A percentile compares a stretch with the other conserved stretches of the same genome.
These are phyloP conservation scores for Eupithecia subumbrata DNA, from an alignment of 2,888 invertebrate genomes.

Conservation along the genomic window DNA sequence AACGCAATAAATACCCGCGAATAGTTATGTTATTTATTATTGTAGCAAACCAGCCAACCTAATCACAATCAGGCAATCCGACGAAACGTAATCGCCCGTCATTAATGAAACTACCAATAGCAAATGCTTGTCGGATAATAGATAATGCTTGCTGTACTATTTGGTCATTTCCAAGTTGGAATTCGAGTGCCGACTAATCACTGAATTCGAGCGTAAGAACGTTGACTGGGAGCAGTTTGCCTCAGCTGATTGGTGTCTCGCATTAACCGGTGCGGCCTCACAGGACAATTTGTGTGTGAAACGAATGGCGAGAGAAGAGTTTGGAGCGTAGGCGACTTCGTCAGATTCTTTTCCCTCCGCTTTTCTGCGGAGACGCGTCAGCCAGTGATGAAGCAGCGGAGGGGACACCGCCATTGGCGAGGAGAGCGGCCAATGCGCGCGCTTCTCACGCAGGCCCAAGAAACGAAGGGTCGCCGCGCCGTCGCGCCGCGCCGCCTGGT, in stretches of 20 bases:
- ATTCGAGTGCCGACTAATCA: constrained; percentile 33
- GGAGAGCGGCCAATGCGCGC: constrained; percentile 65
- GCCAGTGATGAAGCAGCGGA: constrained; percentile 64
- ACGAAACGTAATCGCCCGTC: not conserved
- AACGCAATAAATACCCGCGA: not conserved
- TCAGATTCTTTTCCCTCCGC: constrained; percentile 73
- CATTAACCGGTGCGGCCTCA: constrained; percentile 71
- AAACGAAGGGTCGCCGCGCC: constrained; percentile 67
- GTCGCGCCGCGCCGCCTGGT: constrained; percentile 29
- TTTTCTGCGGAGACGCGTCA: constrained; percentile 59
- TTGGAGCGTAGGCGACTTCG: constrained; percentile 60
- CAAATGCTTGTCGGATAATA: not conserved
- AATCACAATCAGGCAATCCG: not conserved
- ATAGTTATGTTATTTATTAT: not conserved
- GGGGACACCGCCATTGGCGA: constrained; percentile 63
- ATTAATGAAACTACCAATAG: not conserved
- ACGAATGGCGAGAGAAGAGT: constrained; percentile 65
- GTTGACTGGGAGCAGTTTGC: constrained; percentile 48
- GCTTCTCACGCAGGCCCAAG: constrained; percentile 54
- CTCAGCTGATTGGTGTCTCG: constrained; percentile 66
- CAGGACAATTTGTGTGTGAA: constrained; percentile 63
- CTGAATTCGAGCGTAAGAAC: constrained; percentile 42
- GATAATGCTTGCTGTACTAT: constrained; percentile 29
- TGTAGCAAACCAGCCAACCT: not conserved
- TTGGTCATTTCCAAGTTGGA: constrained; percentile 24